Percentiles rank a stretch among this genome's conserved stretches.
Conservation (phyloP, 2,113 vertebrate genomes). For the Eretmochelys imbricata region DNA sequence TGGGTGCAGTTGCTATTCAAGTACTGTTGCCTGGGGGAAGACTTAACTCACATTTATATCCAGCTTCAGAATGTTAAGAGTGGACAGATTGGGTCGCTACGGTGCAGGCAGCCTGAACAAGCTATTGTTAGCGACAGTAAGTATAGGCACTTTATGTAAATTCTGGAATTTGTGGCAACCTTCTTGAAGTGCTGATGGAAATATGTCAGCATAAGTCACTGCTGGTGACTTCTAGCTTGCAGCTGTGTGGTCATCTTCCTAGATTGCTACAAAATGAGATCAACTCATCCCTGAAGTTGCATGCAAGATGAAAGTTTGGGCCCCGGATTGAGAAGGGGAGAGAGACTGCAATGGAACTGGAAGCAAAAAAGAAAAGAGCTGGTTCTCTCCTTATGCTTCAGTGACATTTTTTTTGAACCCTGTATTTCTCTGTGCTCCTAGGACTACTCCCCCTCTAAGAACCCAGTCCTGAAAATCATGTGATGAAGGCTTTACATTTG, state of each 20-base stretch:
- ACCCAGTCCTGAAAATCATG: too few relatives aligned
- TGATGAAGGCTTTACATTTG: too few relatives aligned
- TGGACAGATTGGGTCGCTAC: not conserved
- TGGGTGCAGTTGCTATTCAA: not conserved
- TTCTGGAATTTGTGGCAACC: constrained; percentile 1
- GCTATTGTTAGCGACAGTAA: not conserved
- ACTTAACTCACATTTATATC: not conserved
- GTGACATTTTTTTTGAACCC: too few relatives aligned
- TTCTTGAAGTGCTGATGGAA: not conserved
- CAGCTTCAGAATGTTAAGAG: not conserved
- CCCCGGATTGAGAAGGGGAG: not conserved
- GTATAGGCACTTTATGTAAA: constrained; percentile 4
- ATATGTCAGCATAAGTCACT: not conserved
- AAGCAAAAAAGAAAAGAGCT: not conserved
- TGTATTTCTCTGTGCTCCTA: too few relatives aligned
- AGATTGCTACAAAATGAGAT: not conserved
- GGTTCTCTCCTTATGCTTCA: too few relatives aligned
- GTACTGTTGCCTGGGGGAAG: not conserved
- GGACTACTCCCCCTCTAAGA: too few relatives aligned
- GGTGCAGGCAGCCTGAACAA: not conserved
- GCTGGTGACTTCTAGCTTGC: not conserved
- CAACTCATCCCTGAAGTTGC: not conserved
- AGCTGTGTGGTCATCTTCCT: not conserved
- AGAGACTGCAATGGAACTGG: not conserved
- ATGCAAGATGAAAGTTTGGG: not conserved